Percentiles rank a stretch among this genome's conserved stretches.
Evolutionary conservation across 2,113 vertebrate species (phyloP).

Genomic region (Sula dactylatra): DNA sequence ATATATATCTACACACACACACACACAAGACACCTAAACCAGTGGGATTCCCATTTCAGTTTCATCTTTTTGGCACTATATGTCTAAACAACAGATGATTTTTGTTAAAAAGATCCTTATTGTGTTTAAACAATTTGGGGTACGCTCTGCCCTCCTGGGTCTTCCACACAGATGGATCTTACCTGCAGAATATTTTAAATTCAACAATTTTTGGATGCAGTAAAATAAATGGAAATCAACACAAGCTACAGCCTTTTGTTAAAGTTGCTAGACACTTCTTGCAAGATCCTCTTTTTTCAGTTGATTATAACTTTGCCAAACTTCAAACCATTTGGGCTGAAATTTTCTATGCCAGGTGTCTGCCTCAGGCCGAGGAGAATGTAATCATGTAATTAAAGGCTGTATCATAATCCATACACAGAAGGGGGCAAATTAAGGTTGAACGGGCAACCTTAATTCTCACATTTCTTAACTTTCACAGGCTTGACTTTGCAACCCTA

Average conservation of each 20-base stretch:
- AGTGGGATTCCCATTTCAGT: not conserved
- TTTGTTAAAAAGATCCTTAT: not conserved
- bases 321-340: conserved; percentile 17
- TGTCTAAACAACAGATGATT: not conserved
- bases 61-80: not conserved
- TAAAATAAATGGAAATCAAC: not conserved
- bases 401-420: not conserved
- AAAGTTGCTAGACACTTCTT: not conserved
- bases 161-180: not conserved
- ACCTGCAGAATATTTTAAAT: not conserved
- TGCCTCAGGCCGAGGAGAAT: conserved; percentile 45
- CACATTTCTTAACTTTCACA: conserved; percentile 20
- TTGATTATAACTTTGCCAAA: not conserved
- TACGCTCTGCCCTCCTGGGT: not conserved
- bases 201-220: not conserved
- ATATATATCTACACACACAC: no score
- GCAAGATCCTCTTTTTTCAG: not conserved
- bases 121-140: not conserved
- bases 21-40: not conserved
- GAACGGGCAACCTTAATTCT: conserved; percentile 54
- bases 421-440: conserved; percentile 65
- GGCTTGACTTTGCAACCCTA: conserved; percentile 44
- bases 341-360: conserved; percentile 48
- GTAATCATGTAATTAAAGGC: conserved; percentile 60
- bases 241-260: not conserved